Conservation (phyloP, 2,113 vertebrate genomes). For the Malurus melanocephalus region DNA sequence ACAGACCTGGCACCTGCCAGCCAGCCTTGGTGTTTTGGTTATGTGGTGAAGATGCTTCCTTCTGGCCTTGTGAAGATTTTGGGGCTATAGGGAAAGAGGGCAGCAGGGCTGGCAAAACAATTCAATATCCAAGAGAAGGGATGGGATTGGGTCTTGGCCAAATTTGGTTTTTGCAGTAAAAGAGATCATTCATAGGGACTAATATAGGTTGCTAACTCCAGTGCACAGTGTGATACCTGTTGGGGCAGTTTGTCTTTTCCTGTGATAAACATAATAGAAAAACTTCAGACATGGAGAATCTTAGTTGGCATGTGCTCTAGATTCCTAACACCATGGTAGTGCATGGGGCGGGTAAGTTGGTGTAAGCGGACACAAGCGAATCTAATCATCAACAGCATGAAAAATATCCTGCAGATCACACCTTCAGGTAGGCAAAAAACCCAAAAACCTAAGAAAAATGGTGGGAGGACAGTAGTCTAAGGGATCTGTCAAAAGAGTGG, state of each 20-base stretch:
- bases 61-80: neutral
- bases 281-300: neutral
- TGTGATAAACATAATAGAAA: neutral
- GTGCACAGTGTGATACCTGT: neutral
- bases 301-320: neutral
- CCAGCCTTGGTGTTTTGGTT: neutral
- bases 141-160: neutral
- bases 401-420: neutral
- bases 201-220: neutral
- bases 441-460: rapidly evolving
- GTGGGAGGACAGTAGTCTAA: neutral
- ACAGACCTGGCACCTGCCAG: neutral
- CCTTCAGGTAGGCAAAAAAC: neutral
- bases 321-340: neutral
- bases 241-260: neutral
- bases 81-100: neutral
- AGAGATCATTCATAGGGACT: neutral
- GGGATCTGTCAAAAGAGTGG: neutral
- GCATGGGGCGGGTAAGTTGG: rapidly evolving
- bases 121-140: neutral
- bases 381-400: neutral
- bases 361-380: neutral
- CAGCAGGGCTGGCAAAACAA: neutral
- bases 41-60: neutral
- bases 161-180: neutral